Conservation (phyloP, 64 coral and sea anemone species). For the Anthopleura sola region DNA sequence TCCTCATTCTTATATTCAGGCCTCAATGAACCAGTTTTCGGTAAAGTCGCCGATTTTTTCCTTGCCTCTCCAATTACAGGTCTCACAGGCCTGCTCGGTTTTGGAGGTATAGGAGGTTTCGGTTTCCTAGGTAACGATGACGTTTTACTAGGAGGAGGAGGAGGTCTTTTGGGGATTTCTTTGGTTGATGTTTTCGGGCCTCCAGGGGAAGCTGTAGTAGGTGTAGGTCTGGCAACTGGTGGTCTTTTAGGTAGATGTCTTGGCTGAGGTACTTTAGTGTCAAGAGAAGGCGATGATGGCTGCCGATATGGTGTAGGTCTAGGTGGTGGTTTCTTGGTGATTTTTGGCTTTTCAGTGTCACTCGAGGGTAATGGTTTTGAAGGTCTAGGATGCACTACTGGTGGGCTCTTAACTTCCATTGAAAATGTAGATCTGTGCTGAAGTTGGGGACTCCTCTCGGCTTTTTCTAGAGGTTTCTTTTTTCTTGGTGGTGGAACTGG, state of each 20-base stretch:
- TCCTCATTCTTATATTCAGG: neutral
- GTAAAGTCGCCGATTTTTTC: neutral
- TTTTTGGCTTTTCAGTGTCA: constrained; percentile 8
- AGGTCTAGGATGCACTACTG: neutral
- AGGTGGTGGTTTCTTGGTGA: constrained; percentile 1
- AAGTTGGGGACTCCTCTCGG: neutral
- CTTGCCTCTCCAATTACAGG: neutral
- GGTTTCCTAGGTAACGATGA: constrained; percentile 17
- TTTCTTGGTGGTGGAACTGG: constrained; percentile 16
- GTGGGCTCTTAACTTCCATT: neutral
- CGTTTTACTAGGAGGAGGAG: constrained; percentile 1
- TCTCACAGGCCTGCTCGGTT: neutral
- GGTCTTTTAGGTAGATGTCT: neutral
- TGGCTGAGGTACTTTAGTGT: neutral
- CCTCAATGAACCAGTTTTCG: neutral
- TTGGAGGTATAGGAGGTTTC: constrained; percentile 25
- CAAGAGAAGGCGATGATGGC: neutral
- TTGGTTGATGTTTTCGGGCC: neutral
- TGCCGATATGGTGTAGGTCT: neutral
- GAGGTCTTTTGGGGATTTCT: constrained; percentile 5
- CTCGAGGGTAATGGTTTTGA: neutral
- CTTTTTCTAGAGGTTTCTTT: neutral
- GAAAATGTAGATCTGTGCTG: neutral
- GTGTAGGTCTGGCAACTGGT: neutral
- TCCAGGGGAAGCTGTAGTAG: neutral